Conservation (phyloP, 2,888 invertebrate genomes). For the Andrena chrysosceles region DNA sequence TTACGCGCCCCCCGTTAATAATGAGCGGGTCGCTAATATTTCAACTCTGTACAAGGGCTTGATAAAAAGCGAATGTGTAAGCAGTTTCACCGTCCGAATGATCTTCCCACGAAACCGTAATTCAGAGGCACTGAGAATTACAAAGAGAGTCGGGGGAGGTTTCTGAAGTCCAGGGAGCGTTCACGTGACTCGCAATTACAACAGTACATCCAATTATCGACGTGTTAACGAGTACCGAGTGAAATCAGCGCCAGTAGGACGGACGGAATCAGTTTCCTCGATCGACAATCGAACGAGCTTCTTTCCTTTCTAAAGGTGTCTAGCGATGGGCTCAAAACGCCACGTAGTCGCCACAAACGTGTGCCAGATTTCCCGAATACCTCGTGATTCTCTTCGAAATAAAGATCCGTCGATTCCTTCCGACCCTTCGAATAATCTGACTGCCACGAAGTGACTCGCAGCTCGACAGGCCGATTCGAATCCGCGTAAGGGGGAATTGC, state of each 20-base stretch:
- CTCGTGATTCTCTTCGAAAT: neutral
- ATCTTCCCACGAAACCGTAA: neutral
- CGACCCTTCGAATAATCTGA: neutral
- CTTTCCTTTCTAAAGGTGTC: constrained; percentile 18
- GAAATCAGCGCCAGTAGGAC: constrained; percentile 51
- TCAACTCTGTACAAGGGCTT: neutral
- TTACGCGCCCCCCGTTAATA: constrained; percentile 32
- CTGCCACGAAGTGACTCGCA: neutral
- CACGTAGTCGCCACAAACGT: neutral
- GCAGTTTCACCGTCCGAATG: neutral
- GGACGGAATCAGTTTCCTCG: constrained; percentile 55
- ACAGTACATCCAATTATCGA: constrained; percentile 53
- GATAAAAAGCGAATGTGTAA: neutral
- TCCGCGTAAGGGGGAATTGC: neutral
- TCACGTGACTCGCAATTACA: constrained; percentile 47
- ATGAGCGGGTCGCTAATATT: constrained; percentile 28
- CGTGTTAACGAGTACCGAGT: constrained; percentile 57
- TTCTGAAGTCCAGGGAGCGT: constrained; percentile 15
- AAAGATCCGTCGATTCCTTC: neutral
- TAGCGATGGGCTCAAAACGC: constrained; percentile 7
- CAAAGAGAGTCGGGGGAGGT: constrained; percentile 7
- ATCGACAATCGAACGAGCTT: constrained; percentile 69
- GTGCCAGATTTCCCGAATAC: neutral
- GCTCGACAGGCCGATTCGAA: neutral
- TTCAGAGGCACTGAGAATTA: neutral